These are phyloP conservation scores for Sphaerophoria taeniata DNA, from an alignment of 2,888 invertebrate species.

Conservation along the genomic window DNA sequence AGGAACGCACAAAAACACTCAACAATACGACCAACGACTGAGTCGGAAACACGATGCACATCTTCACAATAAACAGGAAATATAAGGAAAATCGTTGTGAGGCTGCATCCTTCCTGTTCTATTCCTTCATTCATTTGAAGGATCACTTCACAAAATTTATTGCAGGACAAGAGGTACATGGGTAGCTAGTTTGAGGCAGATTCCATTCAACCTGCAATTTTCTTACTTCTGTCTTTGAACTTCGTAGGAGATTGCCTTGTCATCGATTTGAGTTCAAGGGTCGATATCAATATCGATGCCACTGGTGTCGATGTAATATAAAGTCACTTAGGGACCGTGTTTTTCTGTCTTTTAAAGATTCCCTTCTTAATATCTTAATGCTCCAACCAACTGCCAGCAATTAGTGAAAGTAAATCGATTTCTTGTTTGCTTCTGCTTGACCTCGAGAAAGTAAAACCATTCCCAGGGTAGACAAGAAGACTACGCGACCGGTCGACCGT, in stretches of 20 bases:
- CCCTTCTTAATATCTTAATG: neutral
- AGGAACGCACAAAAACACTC: conserved; percentile 19
- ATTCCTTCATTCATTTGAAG: conserved; percentile 30
- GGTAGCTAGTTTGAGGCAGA: neutral
- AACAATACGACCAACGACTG: neutral
- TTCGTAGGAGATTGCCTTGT: neutral
- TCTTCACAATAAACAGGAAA: conserved; percentile 60
- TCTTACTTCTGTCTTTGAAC: neutral
- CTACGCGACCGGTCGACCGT: too few species aligned
- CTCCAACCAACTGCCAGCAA: neutral
- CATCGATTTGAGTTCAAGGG: too few species aligned
- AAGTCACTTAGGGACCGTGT: neutral
- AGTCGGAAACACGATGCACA: neutral
- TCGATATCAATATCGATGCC: too few species aligned
- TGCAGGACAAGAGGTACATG: neutral
- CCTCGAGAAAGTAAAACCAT: conserved; percentile 15
- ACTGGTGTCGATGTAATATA: neutral
- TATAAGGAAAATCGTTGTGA: conserved; percentile 16
- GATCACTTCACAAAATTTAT: conserved; percentile 45
- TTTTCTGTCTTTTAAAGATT: neutral
- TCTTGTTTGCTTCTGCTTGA: neutral
- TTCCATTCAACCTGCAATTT: neutral
- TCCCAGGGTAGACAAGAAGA: conserved; percentile 1
- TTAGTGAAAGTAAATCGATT: conserved; percentile 33
- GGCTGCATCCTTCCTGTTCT: conserved; percentile 26